Percentiles rank a stretch among this genome's conserved stretches.
phyloP scores from a whole-genome alignment of 2,888 invertebrate genomes.

The Cecidostiba fungosa region DNA sequence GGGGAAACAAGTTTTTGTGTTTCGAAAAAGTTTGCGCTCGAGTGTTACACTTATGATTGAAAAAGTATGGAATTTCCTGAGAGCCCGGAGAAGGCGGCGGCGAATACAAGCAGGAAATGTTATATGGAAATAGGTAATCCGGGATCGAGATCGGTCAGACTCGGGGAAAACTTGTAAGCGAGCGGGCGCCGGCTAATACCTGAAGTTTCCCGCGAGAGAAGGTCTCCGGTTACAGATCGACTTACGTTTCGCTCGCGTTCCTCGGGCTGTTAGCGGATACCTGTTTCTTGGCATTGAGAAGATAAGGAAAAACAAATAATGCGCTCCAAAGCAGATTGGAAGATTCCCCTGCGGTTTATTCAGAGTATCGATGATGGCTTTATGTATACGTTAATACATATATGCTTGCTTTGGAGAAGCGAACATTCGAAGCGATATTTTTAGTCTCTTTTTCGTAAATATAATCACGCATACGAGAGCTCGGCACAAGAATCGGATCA shows the following conservation, averaged over 20 bases:
- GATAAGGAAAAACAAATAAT: conserved; percentile 30
- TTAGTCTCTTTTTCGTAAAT: no score
- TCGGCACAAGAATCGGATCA: no score
- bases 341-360: neutral
- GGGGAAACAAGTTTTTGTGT: neutral
- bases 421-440: no score
- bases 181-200: conserved; percentile 19
- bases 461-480: no score
- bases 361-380: neutral
- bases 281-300: conserved; percentile 11
- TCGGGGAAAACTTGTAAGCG: conserved; percentile 31
- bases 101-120: conserved; percentile 3
- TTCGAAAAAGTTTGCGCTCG: neutral
- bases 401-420: no score
- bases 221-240: conserved; percentile 44
- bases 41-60: conserved; percentile 22
- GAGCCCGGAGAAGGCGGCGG: neutral
- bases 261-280: conserved; percentile 1
- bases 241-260: neutral
- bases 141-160: conserved; percentile 5
- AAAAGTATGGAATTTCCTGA: conserved; percentile 22
- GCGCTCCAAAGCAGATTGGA: neutral
- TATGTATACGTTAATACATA: no score
- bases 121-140: conserved; percentile 39
- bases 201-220: neutral